Conservation (phyloP, 2,113 vertebrate species). For the Macquaria australasica region DNA sequence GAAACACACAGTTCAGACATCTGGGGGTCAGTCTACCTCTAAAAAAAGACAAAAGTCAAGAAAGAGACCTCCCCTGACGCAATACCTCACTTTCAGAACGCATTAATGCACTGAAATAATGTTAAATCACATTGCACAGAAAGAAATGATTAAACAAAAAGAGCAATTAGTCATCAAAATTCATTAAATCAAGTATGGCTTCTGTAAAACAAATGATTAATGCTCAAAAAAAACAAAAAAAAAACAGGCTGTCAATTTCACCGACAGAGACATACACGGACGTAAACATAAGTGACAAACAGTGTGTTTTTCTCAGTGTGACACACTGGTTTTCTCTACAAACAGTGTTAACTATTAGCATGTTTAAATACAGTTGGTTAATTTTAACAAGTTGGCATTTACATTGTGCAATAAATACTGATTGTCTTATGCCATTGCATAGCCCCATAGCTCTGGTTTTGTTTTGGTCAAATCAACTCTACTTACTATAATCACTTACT, state of each 20-base stretch:
- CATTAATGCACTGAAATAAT: slow-evolving; percentile 45
- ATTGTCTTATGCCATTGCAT: slow-evolving; percentile 76
- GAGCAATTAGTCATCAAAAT: slow-evolving; percentile 57
- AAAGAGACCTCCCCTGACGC: not conserved
- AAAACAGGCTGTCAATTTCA: slow-evolving; percentile 5
- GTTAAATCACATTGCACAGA: slow-evolving; percentile 57
- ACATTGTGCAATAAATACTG: slow-evolving; percentile 76
- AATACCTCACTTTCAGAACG: slow-evolving; percentile 26
- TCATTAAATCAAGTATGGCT: slow-evolving; percentile 64
- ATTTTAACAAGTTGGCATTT: slow-evolving; percentile 56
- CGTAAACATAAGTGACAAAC: slow-evolving; percentile 50
- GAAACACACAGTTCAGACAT: slow-evolving; percentile 8
- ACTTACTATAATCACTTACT: not conserved
- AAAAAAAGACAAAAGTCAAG: not conserved
- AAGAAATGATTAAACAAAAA: slow-evolving; percentile 31
- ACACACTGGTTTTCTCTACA: slow-evolving; percentile 18
- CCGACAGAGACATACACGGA: not conserved
- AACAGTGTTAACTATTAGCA: slow-evolving; percentile 22
- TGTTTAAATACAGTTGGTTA: slow-evolving; percentile 42
- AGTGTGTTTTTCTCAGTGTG: slow-evolving; percentile 25
- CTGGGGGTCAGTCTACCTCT: not conserved
- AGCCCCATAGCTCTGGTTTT: slow-evolving; percentile 35
- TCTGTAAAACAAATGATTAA: slow-evolving; percentile 58
- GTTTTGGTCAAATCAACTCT: slow-evolving; percentile 74
- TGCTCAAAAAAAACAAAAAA: slow-evolving; percentile 22